These are phyloP conservation scores for Epistrophe eligans DNA, from an alignment of 2,888 invertebrate genomes.

Conservation along the genomic window DNA sequence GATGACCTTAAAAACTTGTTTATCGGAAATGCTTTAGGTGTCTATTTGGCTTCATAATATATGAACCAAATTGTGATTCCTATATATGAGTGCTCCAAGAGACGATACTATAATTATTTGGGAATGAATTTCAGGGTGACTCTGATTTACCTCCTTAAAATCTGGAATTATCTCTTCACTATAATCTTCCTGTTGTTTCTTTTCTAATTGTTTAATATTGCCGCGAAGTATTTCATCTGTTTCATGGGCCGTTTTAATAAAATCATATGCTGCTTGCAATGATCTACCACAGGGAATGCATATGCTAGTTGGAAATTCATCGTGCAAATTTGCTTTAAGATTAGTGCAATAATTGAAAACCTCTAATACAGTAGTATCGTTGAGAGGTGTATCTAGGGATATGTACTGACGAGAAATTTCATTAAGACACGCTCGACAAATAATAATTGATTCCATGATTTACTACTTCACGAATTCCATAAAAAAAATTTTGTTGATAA, in stretches of 20 bases:
- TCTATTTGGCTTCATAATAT: no score
- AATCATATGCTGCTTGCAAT: constrained; percentile 57
- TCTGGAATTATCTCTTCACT: background rate
- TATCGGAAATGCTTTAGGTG: no score
- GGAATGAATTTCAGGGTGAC: background rate
- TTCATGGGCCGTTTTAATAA: constrained; percentile 47
- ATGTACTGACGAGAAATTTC: constrained; percentile 72
- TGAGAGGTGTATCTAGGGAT: constrained; percentile 65
- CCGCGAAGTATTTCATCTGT: constrained; percentile 51
- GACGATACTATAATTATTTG: no score
- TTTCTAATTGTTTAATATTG: background rate
- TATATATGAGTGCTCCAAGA: no score
- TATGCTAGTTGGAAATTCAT: constrained; percentile 65
- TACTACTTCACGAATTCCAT: background rate
- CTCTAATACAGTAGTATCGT: constrained; percentile 62
- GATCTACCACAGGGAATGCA: constrained; percentile 56
- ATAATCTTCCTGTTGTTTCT: background rate
- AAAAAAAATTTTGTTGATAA: background rate
- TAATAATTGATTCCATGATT: constrained; percentile 54
- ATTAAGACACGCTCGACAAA: constrained; percentile 76
- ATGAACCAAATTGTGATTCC: no score
- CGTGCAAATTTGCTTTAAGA: constrained; percentile 59
- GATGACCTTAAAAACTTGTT: no score
- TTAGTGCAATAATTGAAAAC: constrained; percentile 76
- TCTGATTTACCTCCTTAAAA: background rate